Conservation (phyloP, 1,140 invertebrate genomes). For the Eciton burchellii region DNA sequence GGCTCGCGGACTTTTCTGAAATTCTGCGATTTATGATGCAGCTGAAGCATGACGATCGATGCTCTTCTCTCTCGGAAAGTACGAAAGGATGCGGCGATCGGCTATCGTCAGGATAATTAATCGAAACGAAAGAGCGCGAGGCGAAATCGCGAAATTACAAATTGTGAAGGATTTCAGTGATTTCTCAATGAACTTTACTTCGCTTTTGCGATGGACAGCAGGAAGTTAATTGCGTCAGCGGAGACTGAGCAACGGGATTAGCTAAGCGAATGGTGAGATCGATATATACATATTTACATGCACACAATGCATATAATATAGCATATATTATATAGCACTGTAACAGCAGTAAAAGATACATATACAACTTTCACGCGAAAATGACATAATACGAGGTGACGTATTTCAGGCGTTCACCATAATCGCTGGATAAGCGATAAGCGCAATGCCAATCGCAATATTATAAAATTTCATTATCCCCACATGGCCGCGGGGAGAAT, state of each 20-base stretch:
- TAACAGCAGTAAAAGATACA: too few species aligned
- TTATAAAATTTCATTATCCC: slow-evolving; percentile 43
- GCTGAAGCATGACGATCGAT: neutral
- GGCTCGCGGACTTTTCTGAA: neutral
- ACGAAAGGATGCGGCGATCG: neutral
- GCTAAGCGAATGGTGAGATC: neutral
- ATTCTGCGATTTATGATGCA: neutral
- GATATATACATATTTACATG: neutral
- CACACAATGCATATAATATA: slow-evolving; percentile 7
- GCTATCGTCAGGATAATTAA: neutral
- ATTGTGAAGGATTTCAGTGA: too few species aligned
- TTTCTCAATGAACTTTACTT: neutral
- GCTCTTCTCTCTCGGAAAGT: neutral
- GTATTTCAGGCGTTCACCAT: neutral
- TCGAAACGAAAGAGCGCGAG: neutral
- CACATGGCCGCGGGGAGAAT: neutral
- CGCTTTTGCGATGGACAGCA: neutral
- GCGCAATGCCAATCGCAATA: neutral
- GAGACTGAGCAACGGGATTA: neutral
- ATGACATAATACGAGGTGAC: neutral
- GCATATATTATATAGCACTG: too few species aligned
- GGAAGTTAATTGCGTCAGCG: neutral
- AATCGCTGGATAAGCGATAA: slow-evolving; percentile 3
- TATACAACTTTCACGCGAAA: slow-evolving; percentile 26
- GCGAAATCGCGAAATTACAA: neutral